These are phyloP conservation scores for Dysmachus trigonus DNA, from an alignment of 2,888 invertebrate genomes.

Conservation along the genomic window DNA sequence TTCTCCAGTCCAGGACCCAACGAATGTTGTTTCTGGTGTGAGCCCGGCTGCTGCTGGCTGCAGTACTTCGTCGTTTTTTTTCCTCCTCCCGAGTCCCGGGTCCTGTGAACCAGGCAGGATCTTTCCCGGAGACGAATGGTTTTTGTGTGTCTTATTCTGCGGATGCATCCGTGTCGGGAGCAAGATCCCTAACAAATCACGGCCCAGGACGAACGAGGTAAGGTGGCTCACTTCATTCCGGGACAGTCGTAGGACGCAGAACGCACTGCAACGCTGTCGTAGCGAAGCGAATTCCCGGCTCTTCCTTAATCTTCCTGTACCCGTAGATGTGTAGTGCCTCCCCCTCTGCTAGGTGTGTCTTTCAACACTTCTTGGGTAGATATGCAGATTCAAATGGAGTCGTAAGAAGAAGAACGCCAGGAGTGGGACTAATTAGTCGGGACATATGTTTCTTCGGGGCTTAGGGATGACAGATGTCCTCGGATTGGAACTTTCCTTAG, in stretches of 20 bases:
- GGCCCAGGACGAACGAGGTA: background rate
- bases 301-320: background rate
- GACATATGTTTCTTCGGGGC: conserved; percentile 31
- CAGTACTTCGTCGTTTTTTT: conserved; percentile 3
- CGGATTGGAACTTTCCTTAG: background rate
- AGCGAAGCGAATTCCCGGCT: background rate
- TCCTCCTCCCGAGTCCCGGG: background rate
- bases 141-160: conserved; percentile 6
- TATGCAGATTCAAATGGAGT: background rate
- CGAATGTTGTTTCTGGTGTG: background rate
- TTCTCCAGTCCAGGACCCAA: background rate
- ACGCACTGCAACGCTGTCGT: background rate
- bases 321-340: background rate
- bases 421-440: conserved; percentile 37
- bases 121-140: background rate
- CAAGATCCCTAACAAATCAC: conserved; percentile 12
- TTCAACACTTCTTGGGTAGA: conserved; percentile 2
- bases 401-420: background rate
- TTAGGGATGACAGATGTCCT: conserved; percentile 37
- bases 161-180: background rate
- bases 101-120: background rate
- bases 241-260: background rate
- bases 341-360: background rate
- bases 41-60: background rate
- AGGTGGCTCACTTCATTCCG: background rate